Conservation (phyloP, 2,888 invertebrate genomes). For the Malthinus flaveolus region DNA sequence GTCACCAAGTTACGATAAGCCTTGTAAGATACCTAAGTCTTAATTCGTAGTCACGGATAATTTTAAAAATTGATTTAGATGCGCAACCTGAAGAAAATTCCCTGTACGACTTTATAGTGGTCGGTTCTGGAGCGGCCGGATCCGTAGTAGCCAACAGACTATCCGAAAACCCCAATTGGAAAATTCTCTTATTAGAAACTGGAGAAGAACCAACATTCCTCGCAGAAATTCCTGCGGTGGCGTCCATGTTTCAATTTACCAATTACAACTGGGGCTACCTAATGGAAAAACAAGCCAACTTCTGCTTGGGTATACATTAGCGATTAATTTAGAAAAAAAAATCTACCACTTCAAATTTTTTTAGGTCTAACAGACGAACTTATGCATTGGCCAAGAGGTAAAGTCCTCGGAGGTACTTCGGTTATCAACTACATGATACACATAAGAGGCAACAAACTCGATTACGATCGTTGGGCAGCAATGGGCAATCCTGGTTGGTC, state of each 20-base stretch:
- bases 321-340: not conserved
- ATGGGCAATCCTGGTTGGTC: conserved; percentile 57
- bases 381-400: conserved; percentile 56
- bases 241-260: conserved; percentile 60
- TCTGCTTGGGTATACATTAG: conserved; percentile 55
- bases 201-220: conserved; percentile 59
- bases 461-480: conserved; percentile 66
- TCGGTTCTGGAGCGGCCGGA: conserved; percentile 74
- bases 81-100: conserved; percentile 21
- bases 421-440: conserved; percentile 58
- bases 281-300: conserved; percentile 60
- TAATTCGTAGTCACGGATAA: not conserved
- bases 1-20: not conserved
- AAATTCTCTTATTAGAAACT: conserved; percentile 68
- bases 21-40: not conserved
- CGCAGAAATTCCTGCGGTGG: conserved; percentile 59
- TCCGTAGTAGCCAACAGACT: conserved; percentile 71
- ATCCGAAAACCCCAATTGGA: conserved; percentile 64
- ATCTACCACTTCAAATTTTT: not conserved
- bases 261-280: conserved; percentile 65
- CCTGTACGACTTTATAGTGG: conserved; percentile 66
- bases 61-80: not conserved
- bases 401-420: conserved; percentile 57
- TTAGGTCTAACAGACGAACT: conserved; percentile 51
- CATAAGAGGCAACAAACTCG: conserved; percentile 62